Percentiles rank a stretch among this genome's conserved stretches.
Conservation (phyloP, 2,797 vertebrate species). For the Aphelocoma californica region DNA sequence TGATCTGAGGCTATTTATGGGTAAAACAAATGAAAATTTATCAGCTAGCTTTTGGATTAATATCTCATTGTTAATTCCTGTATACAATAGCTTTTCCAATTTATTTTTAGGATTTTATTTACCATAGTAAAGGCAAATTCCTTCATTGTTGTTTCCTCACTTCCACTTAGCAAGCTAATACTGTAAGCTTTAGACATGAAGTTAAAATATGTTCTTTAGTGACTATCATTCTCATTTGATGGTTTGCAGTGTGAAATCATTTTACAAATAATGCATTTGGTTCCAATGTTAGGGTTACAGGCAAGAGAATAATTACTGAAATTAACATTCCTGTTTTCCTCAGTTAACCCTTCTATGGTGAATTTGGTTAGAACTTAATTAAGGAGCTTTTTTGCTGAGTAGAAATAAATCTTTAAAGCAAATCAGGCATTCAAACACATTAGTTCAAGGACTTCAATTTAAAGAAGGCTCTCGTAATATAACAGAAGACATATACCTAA, state of each 20-base stretch:
- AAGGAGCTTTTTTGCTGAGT: background rate
- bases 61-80: background rate
- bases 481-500: background rate
- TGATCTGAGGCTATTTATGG: background rate
- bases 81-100: background rate
- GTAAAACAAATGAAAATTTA: slow-evolving; percentile 4
- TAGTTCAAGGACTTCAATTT: background rate
- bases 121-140: background rate
- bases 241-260: background rate
- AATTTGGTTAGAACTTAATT: background rate
- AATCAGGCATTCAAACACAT: background rate
- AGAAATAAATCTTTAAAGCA: background rate
- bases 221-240: slow-evolving; percentile 17
- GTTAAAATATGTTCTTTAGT: slow-evolving; percentile 14
- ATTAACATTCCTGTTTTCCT: background rate
- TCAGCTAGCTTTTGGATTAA: background rate
- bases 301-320: background rate
- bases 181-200: background rate
- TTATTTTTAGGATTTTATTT: slow-evolving; percentile 33
- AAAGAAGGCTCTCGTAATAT: background rate
- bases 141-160: background rate
- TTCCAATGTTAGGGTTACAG: background rate
- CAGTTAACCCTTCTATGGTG: background rate
- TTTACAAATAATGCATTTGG: slow-evolving; percentile 25
- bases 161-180: background rate